Evolutionary conservation across 2,113 vertebrate genomes (phyloP).

Genomic region (Campylorhamphus procurvoides): DNA sequence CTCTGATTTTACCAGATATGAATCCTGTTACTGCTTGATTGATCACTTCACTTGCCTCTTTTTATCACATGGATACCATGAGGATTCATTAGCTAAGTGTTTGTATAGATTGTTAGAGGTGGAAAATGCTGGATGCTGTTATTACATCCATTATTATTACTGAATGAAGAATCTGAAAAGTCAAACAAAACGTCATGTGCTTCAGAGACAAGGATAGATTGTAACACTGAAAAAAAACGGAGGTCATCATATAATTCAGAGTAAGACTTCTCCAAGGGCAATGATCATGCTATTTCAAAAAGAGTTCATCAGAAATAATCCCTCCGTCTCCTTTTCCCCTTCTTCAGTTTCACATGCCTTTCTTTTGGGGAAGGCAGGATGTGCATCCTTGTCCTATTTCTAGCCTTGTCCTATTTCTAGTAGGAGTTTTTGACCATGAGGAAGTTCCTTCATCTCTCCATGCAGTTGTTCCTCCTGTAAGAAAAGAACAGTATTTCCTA

Average conservation of each 20-base stretch:
- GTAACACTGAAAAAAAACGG: background rate
- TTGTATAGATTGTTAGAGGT: background rate
- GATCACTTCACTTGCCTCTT: background rate
- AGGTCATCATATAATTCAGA: background rate
- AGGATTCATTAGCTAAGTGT: conserved; percentile 27
- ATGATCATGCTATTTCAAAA: background rate
- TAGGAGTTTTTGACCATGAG: background rate
- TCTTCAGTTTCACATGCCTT: background rate
- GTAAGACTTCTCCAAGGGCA: background rate
- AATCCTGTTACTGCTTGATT: background rate
- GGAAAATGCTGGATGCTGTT: background rate
- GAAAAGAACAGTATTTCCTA: background rate
- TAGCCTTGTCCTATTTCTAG: background rate
- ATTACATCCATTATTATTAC: background rate
- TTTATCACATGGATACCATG: background rate
- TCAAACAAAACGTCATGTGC: background rate
- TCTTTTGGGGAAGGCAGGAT: background rate
- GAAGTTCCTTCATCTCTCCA: background rate
- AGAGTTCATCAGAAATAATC: background rate
- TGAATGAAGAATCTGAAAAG: background rate
- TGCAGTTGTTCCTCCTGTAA: background rate
- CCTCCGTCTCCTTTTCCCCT: background rate
- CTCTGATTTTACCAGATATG: background rate
- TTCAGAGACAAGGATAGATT: background rate
- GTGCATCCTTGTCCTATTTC: background rate